Evolutionary conservation across 2,797 vertebrate genomes (phyloP).

Genomic region (Bradypodion pumilum): DNA sequence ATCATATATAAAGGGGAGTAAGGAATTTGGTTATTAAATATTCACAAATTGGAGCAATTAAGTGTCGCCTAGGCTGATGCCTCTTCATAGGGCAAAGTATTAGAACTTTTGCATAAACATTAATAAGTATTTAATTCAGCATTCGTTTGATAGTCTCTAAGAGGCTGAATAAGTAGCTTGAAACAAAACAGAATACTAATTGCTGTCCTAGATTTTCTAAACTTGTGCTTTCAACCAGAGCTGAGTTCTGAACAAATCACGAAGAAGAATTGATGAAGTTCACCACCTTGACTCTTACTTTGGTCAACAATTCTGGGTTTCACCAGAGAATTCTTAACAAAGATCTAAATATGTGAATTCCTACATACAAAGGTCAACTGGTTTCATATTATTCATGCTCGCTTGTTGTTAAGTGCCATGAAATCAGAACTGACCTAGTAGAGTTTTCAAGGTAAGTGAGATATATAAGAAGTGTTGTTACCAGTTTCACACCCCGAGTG

Average conservation of each 20-base stretch:
- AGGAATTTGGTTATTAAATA: constrained; percentile 9
- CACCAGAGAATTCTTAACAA: neutral
- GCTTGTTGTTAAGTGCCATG: no score
- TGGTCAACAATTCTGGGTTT: neutral
- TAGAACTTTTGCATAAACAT: constrained; percentile 8
- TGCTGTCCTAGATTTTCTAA: neutral
- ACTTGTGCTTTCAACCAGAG: neutral
- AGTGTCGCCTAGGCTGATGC: neutral
- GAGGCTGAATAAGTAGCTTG: neutral
- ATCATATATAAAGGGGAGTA: constrained; percentile 6
- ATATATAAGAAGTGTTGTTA: no score
- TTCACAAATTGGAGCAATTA: constrained; percentile 28
- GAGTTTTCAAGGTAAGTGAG: no score
- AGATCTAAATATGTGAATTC: neutral
- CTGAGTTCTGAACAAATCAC: neutral
- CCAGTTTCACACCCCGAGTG: no score
- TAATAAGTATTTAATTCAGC: constrained; percentile 12
- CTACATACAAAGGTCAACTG: neutral
- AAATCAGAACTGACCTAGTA: no score
- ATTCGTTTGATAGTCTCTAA: neutral
- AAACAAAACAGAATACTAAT: constrained; percentile 6
- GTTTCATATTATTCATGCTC: neutral
- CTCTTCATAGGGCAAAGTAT: constrained; percentile 7
- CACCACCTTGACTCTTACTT: neutral
- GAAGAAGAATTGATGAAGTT: neutral